Conservation (phyloP, 1,140 invertebrate genomes). For the Microplitis mediator region DNA sequence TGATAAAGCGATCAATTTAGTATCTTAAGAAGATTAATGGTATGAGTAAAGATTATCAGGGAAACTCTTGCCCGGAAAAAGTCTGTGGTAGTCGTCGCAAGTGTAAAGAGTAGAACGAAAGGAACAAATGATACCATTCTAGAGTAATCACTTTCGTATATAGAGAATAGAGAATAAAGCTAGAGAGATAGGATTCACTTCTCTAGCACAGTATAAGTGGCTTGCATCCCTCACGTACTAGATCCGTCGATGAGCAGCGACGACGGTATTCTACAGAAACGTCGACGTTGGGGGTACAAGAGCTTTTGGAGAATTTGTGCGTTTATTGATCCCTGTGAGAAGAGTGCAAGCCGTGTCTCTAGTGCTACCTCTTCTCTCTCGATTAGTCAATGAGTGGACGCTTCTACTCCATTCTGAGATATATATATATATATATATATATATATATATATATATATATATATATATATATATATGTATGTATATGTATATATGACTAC, state of each 20-base stretch:
- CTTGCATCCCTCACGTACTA: background rate
- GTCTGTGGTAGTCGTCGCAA: background rate
- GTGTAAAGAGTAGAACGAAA: background rate
- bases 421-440: too few species aligned
- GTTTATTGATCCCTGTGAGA: constrained; percentile 23
- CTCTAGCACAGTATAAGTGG: background rate
- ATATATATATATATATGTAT: too few species aligned
- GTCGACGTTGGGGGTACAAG: background rate
- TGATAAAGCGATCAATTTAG: background rate
- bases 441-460: too few species aligned
- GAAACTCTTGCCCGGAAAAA: too few species aligned
- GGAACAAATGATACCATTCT: constrained; percentile 15
- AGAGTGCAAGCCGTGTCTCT: constrained; percentile 12
- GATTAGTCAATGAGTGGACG: constrained; percentile 27
- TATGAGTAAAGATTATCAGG: too few species aligned
- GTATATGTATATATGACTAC: too few species aligned
- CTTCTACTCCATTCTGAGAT: background rate
- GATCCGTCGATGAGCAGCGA: constrained; percentile 23
- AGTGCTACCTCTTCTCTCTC: constrained; percentile 16
- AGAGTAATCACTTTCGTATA: constrained; percentile 2
- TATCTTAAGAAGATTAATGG: too few species aligned
- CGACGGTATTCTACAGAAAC: constrained; percentile 17
- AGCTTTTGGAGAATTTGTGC: constrained; percentile 10
- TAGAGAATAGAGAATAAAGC: background rate
- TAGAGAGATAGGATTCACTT: constrained; percentile 1